phyloP scores from a whole-genome alignment of 1,140 invertebrate species.

The Forficula auricularia region DNA sequence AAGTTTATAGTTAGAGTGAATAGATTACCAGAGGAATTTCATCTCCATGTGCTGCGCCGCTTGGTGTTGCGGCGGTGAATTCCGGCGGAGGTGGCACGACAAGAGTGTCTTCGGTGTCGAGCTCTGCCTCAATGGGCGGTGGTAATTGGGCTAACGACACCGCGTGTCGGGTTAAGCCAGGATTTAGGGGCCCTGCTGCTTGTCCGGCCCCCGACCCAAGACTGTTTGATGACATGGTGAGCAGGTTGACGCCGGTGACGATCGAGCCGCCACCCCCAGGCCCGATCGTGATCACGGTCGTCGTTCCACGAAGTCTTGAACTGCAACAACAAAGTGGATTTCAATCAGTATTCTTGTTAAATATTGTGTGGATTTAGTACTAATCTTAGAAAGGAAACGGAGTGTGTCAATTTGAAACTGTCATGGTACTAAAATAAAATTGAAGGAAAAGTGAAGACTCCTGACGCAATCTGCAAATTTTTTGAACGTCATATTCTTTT shows the following conservation, averaged over 20 bases:
- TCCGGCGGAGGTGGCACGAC: slow-evolving; percentile 58
- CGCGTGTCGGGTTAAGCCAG: slow-evolving; percentile 39
- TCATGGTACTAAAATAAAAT: too few species aligned
- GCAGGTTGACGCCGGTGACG: not conserved
- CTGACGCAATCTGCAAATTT: too few species aligned
- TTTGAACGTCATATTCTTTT: too few species aligned
- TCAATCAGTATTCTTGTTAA: too few species aligned
- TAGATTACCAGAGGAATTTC: slow-evolving; percentile 23
- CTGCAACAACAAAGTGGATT: too few species aligned
- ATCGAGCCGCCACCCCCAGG: slow-evolving; percentile 2
- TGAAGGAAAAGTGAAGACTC: too few species aligned
- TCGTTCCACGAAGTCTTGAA: slow-evolving; percentile 15
- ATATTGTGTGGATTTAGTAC: too few species aligned
- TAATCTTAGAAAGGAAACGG: too few species aligned
- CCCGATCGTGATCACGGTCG: slow-evolving; percentile 13
- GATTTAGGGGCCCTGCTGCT: slow-evolving; percentile 2
- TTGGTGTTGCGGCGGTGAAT: slow-evolving; percentile 35
- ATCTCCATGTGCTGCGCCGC: slow-evolving; percentile 20
- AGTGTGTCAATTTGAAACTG: too few species aligned
- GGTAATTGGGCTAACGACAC: slow-evolving; percentile 63
- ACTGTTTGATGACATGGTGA: too few species aligned
- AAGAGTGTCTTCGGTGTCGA: slow-evolving; percentile 42
- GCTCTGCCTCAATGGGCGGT: slow-evolving; percentile 58
- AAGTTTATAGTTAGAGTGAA: too few species aligned
- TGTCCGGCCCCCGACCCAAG: slow-evolving; percentile 1